Percentiles rank a stretch among this genome's conserved stretches.
These are phyloP conservation scores for Catalaphyllia jardinei DNA, from an alignment of 64 coral and sea anemone genomes.

Conservation along the genomic window DNA sequence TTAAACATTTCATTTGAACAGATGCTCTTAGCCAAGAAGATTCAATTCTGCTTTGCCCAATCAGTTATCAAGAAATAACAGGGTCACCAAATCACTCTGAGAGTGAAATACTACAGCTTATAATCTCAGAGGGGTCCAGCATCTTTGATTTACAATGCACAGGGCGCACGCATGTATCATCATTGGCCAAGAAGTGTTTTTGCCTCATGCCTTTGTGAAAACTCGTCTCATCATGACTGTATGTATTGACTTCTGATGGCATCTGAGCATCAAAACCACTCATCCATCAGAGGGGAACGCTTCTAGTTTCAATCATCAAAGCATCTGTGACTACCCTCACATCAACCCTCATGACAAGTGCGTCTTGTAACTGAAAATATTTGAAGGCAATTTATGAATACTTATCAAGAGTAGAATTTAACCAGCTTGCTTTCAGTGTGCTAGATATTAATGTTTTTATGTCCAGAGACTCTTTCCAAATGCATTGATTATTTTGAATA, in stretches of 20 bases:
- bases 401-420: background rate
- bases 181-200: slow-evolving; percentile 36
- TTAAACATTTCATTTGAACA: too few species aligned
- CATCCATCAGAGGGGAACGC: slow-evolving; percentile 52
- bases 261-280: slow-evolving; percentile 70
- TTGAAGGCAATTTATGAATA: slow-evolving; percentile 46
- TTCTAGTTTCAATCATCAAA: slow-evolving; percentile 62
- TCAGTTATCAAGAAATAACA: background rate
- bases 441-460: too few species aligned
- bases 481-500: too few species aligned
- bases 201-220: slow-evolving; percentile 51
- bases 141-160: slow-evolving; percentile 34
- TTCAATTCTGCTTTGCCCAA: background rate
- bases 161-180: background rate
- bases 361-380: slow-evolving; percentile 57
- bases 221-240: slow-evolving; percentile 38
- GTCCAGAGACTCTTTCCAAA: too few species aligned
- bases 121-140: slow-evolving; percentile 30
- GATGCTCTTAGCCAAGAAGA: background rate
- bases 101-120: slow-evolving; percentile 33
- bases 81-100: slow-evolving; percentile 1
- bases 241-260: slow-evolving; percentile 53
- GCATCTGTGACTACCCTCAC: slow-evolving; percentile 62
- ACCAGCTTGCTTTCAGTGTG: too few species aligned
- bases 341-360: slow-evolving; percentile 47